Percentiles rank a stretch among this genome's conserved stretches.
These are phyloP conservation scores for Novumbra hubbsi DNA, from an alignment of 2,797 vertebrate genomes.

Conservation along the genomic window DNA sequence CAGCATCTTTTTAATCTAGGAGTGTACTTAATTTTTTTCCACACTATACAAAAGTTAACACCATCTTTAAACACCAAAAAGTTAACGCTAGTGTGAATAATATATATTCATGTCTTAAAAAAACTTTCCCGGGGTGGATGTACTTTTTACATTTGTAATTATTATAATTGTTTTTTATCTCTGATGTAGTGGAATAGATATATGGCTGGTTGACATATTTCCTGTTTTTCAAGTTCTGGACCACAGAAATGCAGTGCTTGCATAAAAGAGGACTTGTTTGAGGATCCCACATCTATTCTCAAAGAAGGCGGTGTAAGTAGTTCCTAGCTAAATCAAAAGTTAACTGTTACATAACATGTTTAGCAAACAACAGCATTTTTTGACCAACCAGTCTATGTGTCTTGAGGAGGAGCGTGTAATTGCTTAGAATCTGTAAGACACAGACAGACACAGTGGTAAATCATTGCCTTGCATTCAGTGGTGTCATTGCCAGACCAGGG, in stretches of 20 bases:
- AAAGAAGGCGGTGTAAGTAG: slow-evolving; percentile 87
- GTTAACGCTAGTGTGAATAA: no score
- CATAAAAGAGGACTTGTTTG: slow-evolving; percentile 92
- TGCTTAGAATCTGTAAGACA: background rate
- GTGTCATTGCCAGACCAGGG: no score
- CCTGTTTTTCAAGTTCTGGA: slow-evolving; percentile 76
- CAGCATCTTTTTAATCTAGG: no score
- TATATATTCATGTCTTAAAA: no score
- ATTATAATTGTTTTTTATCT: no score
- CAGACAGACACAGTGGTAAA: no score
- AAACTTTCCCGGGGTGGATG: no score
- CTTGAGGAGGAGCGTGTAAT: background rate
- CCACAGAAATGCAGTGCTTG: slow-evolving; percentile 93
- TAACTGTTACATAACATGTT: background rate
- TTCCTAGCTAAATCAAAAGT: background rate
- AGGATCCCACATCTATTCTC: slow-evolving; percentile 89
- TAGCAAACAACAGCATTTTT: background rate
- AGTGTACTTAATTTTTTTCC: no score
- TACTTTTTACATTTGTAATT: no score
- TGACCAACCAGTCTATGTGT: background rate
- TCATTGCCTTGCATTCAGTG: no score
- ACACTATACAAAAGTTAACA: no score
- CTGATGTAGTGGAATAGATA: background rate
- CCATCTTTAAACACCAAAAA: no score
- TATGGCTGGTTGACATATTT: background rate